Percentiles rank a stretch among this genome's conserved stretches.
Conservation (phyloP, 2,888 invertebrate genomes). For the Bugula neritina region DNA sequence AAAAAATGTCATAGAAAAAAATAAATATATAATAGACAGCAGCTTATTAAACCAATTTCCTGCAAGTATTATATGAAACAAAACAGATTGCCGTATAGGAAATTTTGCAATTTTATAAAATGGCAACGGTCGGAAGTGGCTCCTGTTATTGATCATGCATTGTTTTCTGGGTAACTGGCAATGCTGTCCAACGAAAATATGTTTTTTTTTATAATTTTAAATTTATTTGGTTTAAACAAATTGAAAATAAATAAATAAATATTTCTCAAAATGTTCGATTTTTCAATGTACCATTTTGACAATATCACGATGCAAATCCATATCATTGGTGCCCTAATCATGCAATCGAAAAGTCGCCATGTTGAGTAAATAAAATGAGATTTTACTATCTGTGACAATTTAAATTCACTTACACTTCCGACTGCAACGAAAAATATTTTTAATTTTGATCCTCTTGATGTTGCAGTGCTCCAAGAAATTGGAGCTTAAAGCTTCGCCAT, state of each 20-base stretch:
- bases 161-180: background rate
- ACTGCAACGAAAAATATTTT: background rate
- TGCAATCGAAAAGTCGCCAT: background rate
- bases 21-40: too few relatives aligned
- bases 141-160: background rate
- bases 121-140: background rate
- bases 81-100: too few relatives aligned
- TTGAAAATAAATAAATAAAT: too few relatives aligned
- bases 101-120: too few relatives aligned
- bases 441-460: constrained; percentile 2
- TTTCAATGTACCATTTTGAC: too few relatives aligned
- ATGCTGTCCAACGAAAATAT: background rate
- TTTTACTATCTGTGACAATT: background rate
- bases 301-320: too few relatives aligned
- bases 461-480: constrained; percentile 26
- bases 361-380: background rate
- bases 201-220: background rate
- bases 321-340: too few relatives aligned
- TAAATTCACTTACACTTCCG: background rate
- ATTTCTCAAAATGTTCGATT: too few relatives aligned
- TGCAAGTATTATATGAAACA: too few relatives aligned
- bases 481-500: constrained; percentile 28
- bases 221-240: background rate
- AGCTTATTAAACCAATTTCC: too few relatives aligned
- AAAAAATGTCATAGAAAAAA: background rate